Percentiles rank a stretch among this genome's conserved stretches.
phyloP scores from a whole-genome alignment of 2,888 invertebrate genomes.

The Tyria jacobaeae region DNA sequence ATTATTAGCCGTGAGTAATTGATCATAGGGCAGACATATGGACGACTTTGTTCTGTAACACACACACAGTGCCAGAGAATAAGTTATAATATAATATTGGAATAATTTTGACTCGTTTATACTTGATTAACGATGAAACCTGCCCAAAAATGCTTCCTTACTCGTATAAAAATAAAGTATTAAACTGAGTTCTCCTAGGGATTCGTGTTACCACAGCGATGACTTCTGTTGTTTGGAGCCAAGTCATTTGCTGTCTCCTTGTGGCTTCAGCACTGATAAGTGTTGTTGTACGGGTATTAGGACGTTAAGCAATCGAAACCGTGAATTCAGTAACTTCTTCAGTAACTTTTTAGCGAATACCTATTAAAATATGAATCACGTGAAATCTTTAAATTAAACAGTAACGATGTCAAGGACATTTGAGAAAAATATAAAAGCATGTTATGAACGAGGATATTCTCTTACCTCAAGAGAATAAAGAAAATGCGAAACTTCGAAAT shows the following conservation, averaged over 20 bases:
- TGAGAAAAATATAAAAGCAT: too few relatives aligned
- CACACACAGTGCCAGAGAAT: neutral
- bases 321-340: too few relatives aligned
- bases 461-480: too few relatives aligned
- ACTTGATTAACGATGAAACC: neutral
- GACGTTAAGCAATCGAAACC: neutral
- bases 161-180: neutral
- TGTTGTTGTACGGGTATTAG: neutral
- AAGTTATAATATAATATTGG: neutral
- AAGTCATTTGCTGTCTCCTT: neutral
- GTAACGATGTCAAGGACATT: too few relatives aligned
- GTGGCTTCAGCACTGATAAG: neutral
- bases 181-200: neutral
- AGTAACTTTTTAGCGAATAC: too few relatives aligned
- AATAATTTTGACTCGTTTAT: neutral
- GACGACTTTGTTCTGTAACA: conserved; percentile 43
- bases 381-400: too few relatives aligned
- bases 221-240: neutral
- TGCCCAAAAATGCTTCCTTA: too few relatives aligned
- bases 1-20: conserved; percentile 62
- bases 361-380: too few relatives aligned
- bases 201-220: neutral
- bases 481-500: too few relatives aligned
- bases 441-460: too few relatives aligned
- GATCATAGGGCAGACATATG: conserved; percentile 59